Conservation (phyloP, 2,113 vertebrate species). For the Cyrtonyx montezumae region DNA sequence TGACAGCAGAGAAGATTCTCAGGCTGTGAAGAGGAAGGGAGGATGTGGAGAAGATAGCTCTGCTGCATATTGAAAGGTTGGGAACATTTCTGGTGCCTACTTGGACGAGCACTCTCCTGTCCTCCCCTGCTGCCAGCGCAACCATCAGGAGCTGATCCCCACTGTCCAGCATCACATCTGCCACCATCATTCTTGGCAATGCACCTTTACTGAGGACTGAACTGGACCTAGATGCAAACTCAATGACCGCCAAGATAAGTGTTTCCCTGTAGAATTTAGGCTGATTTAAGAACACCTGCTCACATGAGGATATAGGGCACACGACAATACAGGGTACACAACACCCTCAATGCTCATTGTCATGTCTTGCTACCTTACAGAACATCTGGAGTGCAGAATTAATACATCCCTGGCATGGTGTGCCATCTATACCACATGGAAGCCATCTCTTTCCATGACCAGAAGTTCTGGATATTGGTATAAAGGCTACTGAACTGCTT, state of each 20-base stretch:
- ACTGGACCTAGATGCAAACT: background rate
- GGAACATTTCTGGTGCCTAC: rapidly evolving
- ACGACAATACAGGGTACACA: background rate
- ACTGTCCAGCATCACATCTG: rapidly evolving
- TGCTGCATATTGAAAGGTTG: background rate
- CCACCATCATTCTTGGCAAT: rapidly evolving
- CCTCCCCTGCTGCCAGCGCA: background rate
- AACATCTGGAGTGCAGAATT: background rate
- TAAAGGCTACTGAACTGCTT: background rate
- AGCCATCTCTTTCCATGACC: background rate
- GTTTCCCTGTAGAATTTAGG: background rate
- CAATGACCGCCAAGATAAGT: background rate
- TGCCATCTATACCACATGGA: background rate
- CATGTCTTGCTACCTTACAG: background rate
- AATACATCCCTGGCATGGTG: background rate
- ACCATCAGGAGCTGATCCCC: background rate
- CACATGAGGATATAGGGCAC: background rate
- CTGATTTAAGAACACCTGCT: background rate
- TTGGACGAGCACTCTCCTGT: background rate
- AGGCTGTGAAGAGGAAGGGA: background rate
- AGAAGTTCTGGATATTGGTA: background rate
- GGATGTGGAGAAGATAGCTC: background rate
- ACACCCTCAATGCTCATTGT: background rate
- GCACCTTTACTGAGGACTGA: background rate
- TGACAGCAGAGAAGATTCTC: background rate